Evolutionary conservation across 2,113 vertebrate species (phyloP), one percentile per base, ranked within the genome.

Genomic region (Nanorana parkeri): DNA sequence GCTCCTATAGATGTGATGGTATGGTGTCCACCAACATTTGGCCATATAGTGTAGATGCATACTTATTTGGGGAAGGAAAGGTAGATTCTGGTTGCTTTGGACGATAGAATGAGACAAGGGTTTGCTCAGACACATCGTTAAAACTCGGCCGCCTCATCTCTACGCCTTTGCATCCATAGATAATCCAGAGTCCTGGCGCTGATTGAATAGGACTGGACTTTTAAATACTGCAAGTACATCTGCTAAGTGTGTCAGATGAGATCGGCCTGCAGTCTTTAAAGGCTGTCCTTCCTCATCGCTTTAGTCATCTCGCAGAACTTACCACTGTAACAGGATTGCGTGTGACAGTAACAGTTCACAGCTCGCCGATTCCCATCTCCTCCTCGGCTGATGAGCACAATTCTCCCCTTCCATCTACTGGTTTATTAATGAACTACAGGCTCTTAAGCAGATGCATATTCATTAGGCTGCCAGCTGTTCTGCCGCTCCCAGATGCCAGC

Each of bases 381-480:
- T 91, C 90, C 89, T 90, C 88, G 88, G 92, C 92, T 92, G 92
- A 94, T 90, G 89, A 93, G 90, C 94, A 90, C 88, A 28, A 88
- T 90, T 93, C 91, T 91, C 92, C 91, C 87, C 92, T 92, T 92
- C 90, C 90, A 92, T 92, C 93, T 93, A 91, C 88, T 94, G 92
- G 92, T 93, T 94, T 94, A 93, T 94, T 94, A 94, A 95, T 94
- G 93, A 89, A 86, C 90, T 92, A 88, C 89, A 94, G 90, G 88
- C 90, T 94, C 89, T 92, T 89, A 93, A 93, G 90, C 92, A 95
- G 94, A 93, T 95, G 94, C 92, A 95, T 94, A 94, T 95, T 94
- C 91, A 95, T 95, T 94, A 95, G 92, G 87, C 92, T 90, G 91
- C 93, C 93, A 96, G 93, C 92, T 96, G 93, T 92, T 93, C 89